These are phyloP conservation scores for Mechanitis messenoides DNA, from an alignment of 2,888 invertebrate species.

Conservation along the genomic window DNA sequence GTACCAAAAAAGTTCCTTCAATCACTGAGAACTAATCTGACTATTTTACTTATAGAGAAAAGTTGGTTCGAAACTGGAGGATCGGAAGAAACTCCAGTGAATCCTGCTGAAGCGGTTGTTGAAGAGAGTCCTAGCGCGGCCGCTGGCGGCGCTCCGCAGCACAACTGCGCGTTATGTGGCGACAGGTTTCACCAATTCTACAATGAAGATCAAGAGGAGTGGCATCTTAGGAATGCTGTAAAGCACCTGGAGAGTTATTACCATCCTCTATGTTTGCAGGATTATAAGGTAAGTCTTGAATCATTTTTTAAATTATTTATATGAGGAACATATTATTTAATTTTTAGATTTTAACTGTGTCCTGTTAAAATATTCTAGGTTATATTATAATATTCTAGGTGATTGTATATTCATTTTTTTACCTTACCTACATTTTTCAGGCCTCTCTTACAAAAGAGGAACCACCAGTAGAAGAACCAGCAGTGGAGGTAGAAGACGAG, in stretches of 20 bases:
- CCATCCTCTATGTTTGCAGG: constrained; percentile 93
- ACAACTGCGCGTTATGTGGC: constrained; percentile 90
- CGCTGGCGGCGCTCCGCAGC: constrained; percentile 79
- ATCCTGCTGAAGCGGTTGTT: constrained; percentile 43
- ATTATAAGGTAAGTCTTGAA: constrained; percentile 80
- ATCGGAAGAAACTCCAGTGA: constrained; percentile 51
- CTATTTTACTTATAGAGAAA: constrained; percentile 77
- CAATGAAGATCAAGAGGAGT: constrained; percentile 97
- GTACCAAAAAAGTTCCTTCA: too few species aligned
- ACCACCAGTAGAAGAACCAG: constrained; percentile 36
- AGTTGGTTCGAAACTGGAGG: constrained; percentile 90
- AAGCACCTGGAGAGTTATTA: constrained; percentile 85
- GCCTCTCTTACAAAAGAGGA: constrained; percentile 56
- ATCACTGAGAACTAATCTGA: too few species aligned
- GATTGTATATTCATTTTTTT: too few species aligned
- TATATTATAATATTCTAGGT: too few species aligned
- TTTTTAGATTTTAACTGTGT: too few species aligned
- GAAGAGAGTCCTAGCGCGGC: constrained; percentile 81
- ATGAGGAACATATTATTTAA: too few species aligned
- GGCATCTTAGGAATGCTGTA: constrained; percentile 93
- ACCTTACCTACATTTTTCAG: constrained; percentile 33
- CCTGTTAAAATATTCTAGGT: too few species aligned
- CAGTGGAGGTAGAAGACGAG: constrained; percentile 39
- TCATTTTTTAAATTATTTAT: too few species aligned
- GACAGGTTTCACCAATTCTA: constrained; percentile 97